Evolutionary conservation across 2,113 vertebrate species (phyloP), one percentile per base, ranked within the genome.

Genomic region (Helogale parvula): DNA sequence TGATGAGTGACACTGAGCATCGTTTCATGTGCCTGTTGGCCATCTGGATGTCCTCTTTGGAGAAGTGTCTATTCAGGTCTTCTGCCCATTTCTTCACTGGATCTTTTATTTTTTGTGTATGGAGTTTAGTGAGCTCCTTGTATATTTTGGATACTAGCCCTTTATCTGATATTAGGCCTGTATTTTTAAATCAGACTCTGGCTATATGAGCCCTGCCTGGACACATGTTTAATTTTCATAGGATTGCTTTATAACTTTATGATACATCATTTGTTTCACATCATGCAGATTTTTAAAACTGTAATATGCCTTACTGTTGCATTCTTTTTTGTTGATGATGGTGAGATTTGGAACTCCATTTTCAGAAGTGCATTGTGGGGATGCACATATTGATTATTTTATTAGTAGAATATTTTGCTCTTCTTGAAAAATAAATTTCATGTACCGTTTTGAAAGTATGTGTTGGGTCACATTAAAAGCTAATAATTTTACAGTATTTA

Each of bases 401-500:
- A 15, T 52, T 35, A 74, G 11, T 69, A 33, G 27, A 47, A 76
- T 65, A 82, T 81, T 90, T 86, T 93, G 2, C 89, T 94, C 3
- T 33, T 71, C 38, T 81, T 90, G 80, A 95, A 92, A 92, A 93
- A 92, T 29, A 81, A 96, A 92, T 72, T 79, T 13, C 14, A 6
- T 60, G 13, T 71, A 54, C 83, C 82, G 8, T 93, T 94, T 89
- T 96, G 72, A 98, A 91, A 79, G 52, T 77, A n/a, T 87, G 65
- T 57, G 3, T 23, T 91, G 25, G n/a, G 17, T 93, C 84, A 97
- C 93, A 93, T 96, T 96, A 97, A 96, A 97, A 91, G 57, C 65
- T 96, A 92, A 93, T 97, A 95, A 95, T 98, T 98, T 97, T 97
- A 87, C 52, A 96, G 72, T 95, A 93, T 95, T 97, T 97, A 92